These are phyloP conservation scores for Scylla paramamosain DNA, from an alignment of 1,140 invertebrate species.

Conservation along the genomic window DNA sequence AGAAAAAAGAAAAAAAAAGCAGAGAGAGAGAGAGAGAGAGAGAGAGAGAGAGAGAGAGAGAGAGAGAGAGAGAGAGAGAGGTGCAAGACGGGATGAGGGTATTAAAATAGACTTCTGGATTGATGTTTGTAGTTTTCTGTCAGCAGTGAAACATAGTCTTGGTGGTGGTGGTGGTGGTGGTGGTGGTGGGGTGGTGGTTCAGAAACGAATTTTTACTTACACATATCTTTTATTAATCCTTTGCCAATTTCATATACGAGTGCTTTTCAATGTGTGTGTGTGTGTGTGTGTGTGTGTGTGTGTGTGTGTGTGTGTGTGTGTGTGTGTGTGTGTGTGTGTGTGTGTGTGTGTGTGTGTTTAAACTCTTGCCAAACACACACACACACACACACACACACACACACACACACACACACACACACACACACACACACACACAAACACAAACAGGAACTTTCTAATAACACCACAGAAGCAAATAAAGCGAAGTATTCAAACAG, in stretches of 20 bases:
- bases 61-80: no score
- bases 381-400: neutral
- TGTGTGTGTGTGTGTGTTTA: no score
- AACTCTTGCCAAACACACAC: neutral
- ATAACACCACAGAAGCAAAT: neutral
- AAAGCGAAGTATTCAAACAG: neutral
- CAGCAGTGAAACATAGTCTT: neutral
- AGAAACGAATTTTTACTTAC: neutral
- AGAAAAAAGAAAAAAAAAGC: neutral
- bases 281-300: neutral
- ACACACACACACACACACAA: neutral
- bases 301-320: slow-evolving; percentile 20
- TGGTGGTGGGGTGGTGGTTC: neutral
- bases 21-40: neutral
- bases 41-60: no score
- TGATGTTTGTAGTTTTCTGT: neutral
- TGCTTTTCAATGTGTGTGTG: neutral
- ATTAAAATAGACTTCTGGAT: no score
- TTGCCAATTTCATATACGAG: neutral
- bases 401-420: slow-evolving; percentile 19
- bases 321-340: neutral
- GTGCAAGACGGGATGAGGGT: no score
- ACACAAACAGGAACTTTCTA: neutral
- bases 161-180: slow-evolving; percentile 17
- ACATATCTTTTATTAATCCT: neutral